These are phyloP conservation scores for Eubasilissa splendida DNA, from an alignment of 2,888 invertebrate genomes.

Conservation along the genomic window DNA sequence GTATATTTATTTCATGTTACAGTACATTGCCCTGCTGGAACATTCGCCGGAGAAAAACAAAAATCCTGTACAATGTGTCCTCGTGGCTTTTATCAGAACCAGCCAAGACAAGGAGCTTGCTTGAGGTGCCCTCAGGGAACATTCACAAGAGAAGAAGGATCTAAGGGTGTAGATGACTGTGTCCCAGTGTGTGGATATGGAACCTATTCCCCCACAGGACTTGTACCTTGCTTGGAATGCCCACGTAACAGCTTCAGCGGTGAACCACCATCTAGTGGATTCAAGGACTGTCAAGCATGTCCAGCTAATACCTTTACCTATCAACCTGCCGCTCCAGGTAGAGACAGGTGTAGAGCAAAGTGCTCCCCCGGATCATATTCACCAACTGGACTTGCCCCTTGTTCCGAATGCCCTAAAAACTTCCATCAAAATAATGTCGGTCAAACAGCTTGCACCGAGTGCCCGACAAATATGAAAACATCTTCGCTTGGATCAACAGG, in stretches of 20 bases:
- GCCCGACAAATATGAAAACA: slow-evolving; percentile 92
- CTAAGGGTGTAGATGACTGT: slow-evolving; percentile 89
- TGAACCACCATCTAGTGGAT: slow-evolving; percentile 91
- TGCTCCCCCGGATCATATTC: slow-evolving; percentile 94
- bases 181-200: slow-evolving; percentile 96
- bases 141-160: slow-evolving; percentile 92
- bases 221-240: slow-evolving; percentile 95
- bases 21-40: slow-evolving; percentile 98
- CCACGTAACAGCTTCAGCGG: slow-evolving; percentile 92
- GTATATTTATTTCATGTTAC: slow-evolving; percentile 64
- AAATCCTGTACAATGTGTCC: slow-evolving; percentile 93
- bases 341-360: slow-evolving; percentile 88
- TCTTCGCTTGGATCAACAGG: slow-evolving; percentile 84
- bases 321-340: slow-evolving; percentile 90
- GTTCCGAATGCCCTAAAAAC: slow-evolving; percentile 92
- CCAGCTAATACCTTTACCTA: slow-evolving; percentile 92
- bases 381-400: slow-evolving; percentile 93
- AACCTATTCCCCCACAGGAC: slow-evolving; percentile 94
- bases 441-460: slow-evolving; percentile 89
- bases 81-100: slow-evolving; percentile 94
- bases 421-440: slow-evolving; percentile 92
- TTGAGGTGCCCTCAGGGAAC: slow-evolving; percentile 93
- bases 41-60: slow-evolving; percentile 92
- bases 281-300: slow-evolving; percentile 94
- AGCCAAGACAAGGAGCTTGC: slow-evolving; percentile 91